Conservation (phyloP, 1,140 invertebrate genomes). For the Marisa cornuarietis region DNA sequence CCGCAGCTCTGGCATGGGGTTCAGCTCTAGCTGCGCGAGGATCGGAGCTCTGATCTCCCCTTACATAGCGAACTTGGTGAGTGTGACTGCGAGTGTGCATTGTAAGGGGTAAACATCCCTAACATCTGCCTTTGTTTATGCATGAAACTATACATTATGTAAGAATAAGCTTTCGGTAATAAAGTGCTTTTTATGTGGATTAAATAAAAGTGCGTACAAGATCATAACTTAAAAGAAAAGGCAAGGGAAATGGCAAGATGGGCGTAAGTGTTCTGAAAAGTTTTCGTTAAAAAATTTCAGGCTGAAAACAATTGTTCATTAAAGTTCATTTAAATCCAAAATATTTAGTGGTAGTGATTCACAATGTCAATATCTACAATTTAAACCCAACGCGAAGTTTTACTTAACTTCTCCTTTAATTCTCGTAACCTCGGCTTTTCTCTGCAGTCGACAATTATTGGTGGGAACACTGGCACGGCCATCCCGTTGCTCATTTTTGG, state of each 20-base stretch:
- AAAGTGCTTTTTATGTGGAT: background rate
- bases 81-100: background rate
- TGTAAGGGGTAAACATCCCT: background rate
- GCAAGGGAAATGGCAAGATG: background rate
- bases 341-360: too few species aligned
- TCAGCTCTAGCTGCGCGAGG: slow-evolving; percentile 11
- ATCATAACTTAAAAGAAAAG: too few species aligned
- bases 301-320: too few species aligned
- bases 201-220: background rate
- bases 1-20: slow-evolving; percentile 23
- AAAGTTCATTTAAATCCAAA: too few species aligned
- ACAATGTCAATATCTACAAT: too few species aligned
- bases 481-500: slow-evolving; percentile 38
- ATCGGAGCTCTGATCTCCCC: slow-evolving; percentile 24
- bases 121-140: too few species aligned
- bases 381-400: too few species aligned
- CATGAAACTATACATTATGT: too few species aligned
- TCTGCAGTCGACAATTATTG: slow-evolving; percentile 25
- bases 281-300: too few species aligned
- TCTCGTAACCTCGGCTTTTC: background rate
- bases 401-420: too few species aligned
- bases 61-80: slow-evolving; percentile 25
- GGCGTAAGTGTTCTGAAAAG: too few species aligned
- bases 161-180: background rate
- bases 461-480: slow-evolving; percentile 16